These are phyloP conservation scores for Megaptera novaeangliae DNA, from an alignment of 2,113 vertebrate species.

Conservation along the genomic window DNA sequence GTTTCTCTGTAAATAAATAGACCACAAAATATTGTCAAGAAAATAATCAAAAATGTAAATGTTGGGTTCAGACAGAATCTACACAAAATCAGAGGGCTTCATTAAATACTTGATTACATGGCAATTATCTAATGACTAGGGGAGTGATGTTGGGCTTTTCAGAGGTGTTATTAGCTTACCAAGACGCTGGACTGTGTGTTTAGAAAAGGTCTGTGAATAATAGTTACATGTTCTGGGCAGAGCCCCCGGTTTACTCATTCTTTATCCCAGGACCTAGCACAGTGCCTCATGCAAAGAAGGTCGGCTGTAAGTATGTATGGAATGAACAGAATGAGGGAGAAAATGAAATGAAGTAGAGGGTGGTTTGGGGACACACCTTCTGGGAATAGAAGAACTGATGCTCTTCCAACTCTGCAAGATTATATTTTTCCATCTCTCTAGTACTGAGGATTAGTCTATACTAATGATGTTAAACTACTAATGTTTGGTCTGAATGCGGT, in stretches of 20 bases:
- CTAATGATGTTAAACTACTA: not conserved
- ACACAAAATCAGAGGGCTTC: not conserved
- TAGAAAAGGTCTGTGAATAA: not conserved
- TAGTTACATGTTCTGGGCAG: not conserved
- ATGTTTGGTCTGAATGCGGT: not conserved
- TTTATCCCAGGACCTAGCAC: not conserved
- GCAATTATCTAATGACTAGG: not conserved
- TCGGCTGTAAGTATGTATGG: not conserved
- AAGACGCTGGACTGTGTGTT: not conserved
- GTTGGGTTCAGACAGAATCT: not conserved
- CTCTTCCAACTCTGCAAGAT: not conserved
- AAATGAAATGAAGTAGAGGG: not conserved
- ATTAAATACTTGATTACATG: slow-evolving; percentile 15
- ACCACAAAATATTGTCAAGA: slow-evolving; percentile 27
- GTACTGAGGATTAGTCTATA: not conserved
- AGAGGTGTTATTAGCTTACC: not conserved
- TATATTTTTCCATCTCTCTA: not conserved
- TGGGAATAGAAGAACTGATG: not conserved
- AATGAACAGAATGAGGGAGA: not conserved
- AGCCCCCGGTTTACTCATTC: not conserved
- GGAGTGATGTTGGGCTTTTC: not conserved
- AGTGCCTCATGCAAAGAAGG: not conserved
- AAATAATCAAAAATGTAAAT: slow-evolving; percentile 51
- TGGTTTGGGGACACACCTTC: not conserved
- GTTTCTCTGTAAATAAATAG: slow-evolving; percentile 51